Conservation (phyloP, 92 coral and sea anemone genomes). For the Bergia puertoricense region DNA sequence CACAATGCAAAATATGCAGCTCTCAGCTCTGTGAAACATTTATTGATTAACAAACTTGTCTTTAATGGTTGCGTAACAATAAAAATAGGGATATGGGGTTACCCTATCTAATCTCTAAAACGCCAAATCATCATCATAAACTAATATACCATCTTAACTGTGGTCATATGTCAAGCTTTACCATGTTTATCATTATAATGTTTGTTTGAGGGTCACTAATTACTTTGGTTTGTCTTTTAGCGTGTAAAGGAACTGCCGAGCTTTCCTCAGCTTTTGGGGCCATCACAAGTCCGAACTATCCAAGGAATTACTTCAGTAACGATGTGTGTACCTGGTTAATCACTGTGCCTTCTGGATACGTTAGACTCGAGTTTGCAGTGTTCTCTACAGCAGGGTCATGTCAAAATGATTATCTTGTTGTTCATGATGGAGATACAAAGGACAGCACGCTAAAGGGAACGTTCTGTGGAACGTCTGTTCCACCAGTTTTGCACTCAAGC, state of each 20-base stretch:
- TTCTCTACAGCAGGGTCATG: neutral
- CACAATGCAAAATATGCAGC: too few relatives aligned
- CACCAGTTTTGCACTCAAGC: conserved; percentile 15
- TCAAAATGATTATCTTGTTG: neutral
- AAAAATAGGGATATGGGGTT: too few relatives aligned
- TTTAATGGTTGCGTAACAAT: too few relatives aligned
- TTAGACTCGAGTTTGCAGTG: neutral
- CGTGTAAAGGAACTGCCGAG: neutral
- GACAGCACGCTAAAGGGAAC: neutral
- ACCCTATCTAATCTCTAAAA: too few relatives aligned
- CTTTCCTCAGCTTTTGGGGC: neutral
- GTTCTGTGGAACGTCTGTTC: conserved; percentile 9
- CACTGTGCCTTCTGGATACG: neutral
- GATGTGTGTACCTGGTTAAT: neutral
- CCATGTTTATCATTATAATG: too few relatives aligned
- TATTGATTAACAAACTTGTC: too few relatives aligned
- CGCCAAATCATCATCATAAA: too few relatives aligned
- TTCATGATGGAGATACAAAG: neutral
- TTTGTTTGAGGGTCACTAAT: too few relatives aligned
- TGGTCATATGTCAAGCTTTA: neutral
- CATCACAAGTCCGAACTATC: neutral
- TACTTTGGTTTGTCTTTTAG: neutral
- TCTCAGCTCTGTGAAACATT: too few relatives aligned
- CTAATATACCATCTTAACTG: too few relatives aligned
- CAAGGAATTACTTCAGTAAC: neutral